Percentiles rank a stretch among this genome's conserved stretches.
These are phyloP conservation scores for Sitophilus oryzae DNA, from an alignment of 1,140 invertebrate species.

Conservation along the genomic window DNA sequence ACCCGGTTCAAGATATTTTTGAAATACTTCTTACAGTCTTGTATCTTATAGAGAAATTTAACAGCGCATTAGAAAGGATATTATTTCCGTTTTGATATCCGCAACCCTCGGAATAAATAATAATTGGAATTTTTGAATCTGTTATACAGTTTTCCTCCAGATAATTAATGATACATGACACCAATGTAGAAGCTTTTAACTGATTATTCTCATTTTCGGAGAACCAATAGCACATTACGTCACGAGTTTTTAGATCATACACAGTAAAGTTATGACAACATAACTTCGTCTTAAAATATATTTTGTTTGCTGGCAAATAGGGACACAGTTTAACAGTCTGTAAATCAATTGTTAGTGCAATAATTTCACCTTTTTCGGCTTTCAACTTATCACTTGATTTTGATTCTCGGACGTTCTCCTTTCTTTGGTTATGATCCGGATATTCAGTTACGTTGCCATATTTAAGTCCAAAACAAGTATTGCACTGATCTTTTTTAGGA, in stretches of 20 bases:
- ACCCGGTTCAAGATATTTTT: too few species aligned
- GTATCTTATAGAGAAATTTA: too few species aligned
- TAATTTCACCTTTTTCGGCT: slow-evolving; percentile 1
- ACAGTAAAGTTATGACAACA: slow-evolving; percentile 1
- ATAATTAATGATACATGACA: neutral
- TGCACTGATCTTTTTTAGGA: neutral
- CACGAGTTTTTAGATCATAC: neutral
- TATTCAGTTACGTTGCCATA: neutral
- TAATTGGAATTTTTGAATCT: neutral
- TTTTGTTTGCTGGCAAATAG: neutral
- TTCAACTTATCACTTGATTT: neutral
- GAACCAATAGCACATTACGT: slow-evolving; percentile 2
- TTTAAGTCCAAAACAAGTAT: neutral
- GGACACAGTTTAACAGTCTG: neutral
- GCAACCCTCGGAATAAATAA: too few species aligned
- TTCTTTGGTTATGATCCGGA: neutral
- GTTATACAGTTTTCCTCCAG: slow-evolving; percentile 1
- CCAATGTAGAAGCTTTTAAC: slow-evolving; percentile 3
- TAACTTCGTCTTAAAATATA: neutral
- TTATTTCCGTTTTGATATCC: too few species aligned
- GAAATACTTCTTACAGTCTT: too few species aligned
- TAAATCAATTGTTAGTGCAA: neutral
- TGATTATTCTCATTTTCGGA: slow-evolving; percentile 1
- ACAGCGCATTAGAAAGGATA: too few species aligned
- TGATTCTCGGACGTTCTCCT: neutral